phyloP scores from a whole-genome alignment of 2,888 invertebrate species.

The Diaperis boleti region DNA sequence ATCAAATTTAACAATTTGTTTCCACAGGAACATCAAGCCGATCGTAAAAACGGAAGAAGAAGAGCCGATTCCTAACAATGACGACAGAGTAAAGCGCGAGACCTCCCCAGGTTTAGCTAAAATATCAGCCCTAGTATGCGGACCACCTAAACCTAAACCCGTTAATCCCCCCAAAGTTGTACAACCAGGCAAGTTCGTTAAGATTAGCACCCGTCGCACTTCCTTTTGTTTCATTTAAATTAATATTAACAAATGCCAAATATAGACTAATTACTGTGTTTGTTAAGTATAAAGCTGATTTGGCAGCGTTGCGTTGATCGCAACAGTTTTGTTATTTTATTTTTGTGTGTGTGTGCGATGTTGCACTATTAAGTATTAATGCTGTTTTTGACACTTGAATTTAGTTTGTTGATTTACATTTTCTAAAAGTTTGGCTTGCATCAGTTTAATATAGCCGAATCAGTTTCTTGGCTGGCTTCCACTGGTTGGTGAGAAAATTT shows the following conservation, averaged over 20 bases:
- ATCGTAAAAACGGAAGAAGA: conserved; percentile 73
- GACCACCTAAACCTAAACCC: conserved; percentile 81
- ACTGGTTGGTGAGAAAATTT: too few species aligned
- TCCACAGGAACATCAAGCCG: conserved; percentile 74
- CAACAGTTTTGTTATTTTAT: conserved; percentile 14
- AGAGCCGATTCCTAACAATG: conserved; percentile 60
- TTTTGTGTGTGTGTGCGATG: conserved; percentile 20
- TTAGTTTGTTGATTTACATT: conserved; percentile 10
- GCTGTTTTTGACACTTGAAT: conserved; percentile 1
- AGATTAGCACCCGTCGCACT: neutral
- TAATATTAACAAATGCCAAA: conserved; percentile 19
- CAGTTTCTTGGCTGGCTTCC: too few species aligned
- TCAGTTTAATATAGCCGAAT: too few species aligned
- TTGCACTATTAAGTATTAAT: conserved; percentile 19
- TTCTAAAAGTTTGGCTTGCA: conserved; percentile 27
- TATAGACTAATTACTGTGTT: conserved; percentile 14
- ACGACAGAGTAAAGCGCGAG: conserved; percentile 72
- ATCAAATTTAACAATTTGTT: conserved; percentile 27
- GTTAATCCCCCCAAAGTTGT: conserved; percentile 43
- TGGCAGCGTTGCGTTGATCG: conserved; percentile 12
- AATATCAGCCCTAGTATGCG: conserved; percentile 85
- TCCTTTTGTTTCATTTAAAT: conserved; percentile 9
- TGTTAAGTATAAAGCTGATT: neutral
- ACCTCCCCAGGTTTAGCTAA: conserved; percentile 85
- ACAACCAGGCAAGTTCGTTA: conserved; percentile 37